Base-by-base conservation (phyloP, 2,888 invertebrate genomes). In the Tortrix viridana region DNA sequence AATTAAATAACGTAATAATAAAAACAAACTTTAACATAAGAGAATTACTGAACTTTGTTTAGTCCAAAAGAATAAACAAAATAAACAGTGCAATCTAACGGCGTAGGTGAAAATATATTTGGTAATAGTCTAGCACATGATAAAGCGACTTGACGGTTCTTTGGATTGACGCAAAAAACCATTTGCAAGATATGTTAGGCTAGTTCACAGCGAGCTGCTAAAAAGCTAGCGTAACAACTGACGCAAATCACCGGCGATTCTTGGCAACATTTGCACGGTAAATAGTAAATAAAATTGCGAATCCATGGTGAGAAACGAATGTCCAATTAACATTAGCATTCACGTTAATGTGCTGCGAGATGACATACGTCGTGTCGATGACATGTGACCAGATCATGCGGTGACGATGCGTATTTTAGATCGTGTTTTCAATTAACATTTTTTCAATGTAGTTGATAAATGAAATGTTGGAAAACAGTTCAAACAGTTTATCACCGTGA, bases 161-260 rank as follows among this genome's bases (percentile, higher is more conserved):
- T 75, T 73, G 69, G 69, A 77, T 75, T 83, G 83, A 84, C 85
- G 84, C 79, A 86, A 80, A 78, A 62, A 69, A 63, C 68, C 70
- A 73, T 75, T 77, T 70, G 70, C 71, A 68, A 66, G 70, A 72
- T 71, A 79, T 77, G 74, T 82, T 79, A 78, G 75, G 75, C 69
- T 72, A 74, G 77, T 88, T 89, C 76, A 74, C 88, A 74, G 66
- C 63, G 61, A 68, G 47, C 67, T 71, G 86, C 85, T 90, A 90
- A 90, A 76, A 69, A 69, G 61, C 75, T 68, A 70, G 71, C 81
- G 88, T 82, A 84, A 43, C 56, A 59, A 71, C 79, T 88, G 88
- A 89, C 89, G 89, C 81, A 89, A 81, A 77, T 77, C 69, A 64
- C 65, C 66, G 65, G 66, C 72, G 67, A 23, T 50, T 74, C 71